These are phyloP conservation scores for Agrypnia vestita DNA, from an alignment of 1,140 invertebrate species.

Conservation along the genomic window DNA sequence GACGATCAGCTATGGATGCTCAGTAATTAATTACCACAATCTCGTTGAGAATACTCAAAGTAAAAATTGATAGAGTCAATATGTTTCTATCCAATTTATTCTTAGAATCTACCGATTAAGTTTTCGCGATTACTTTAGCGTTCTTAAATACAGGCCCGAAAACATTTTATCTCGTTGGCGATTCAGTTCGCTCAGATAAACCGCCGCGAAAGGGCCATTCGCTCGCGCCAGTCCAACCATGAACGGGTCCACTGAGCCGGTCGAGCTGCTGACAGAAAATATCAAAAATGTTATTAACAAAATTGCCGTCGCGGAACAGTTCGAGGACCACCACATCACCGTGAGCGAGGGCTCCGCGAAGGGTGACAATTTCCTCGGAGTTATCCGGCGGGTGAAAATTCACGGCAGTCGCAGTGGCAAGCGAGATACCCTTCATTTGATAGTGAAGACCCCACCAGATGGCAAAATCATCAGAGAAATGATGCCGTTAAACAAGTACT, in stretches of 20 bases:
- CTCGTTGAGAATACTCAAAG: too few relatives aligned
- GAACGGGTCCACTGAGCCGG: background rate
- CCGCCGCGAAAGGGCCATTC: background rate
- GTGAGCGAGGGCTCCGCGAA: constrained; percentile 57
- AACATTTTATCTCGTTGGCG: background rate
- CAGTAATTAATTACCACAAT: too few relatives aligned
- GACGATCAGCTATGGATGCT: too few relatives aligned
- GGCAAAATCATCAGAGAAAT: constrained; percentile 62
- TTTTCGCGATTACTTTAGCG: too few relatives aligned
- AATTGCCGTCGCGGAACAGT: constrained; percentile 2
- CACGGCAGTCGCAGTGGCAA: background rate
- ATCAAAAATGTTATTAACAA: constrained; percentile 6
- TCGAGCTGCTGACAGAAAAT: constrained; percentile 16
- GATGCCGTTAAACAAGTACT: constrained; percentile 63
- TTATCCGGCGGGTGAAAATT: constrained; percentile 63
- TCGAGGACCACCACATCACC: constrained; percentile 6
- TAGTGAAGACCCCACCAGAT: constrained; percentile 64
- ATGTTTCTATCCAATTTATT: too few relatives aligned
- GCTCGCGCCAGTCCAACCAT: background rate
- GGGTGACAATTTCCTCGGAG: constrained; percentile 66
- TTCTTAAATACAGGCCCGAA: too few relatives aligned
- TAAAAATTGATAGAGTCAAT: too few relatives aligned
- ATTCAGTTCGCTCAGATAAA: background rate
- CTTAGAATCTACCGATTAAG: too few relatives aligned
- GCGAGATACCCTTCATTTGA: constrained; percentile 49